Percentiles rank a stretch among this genome's conserved stretches.
phyloP scores from a whole-genome alignment of 1,140 invertebrate species.

The Lucilia sericata region DNA sequence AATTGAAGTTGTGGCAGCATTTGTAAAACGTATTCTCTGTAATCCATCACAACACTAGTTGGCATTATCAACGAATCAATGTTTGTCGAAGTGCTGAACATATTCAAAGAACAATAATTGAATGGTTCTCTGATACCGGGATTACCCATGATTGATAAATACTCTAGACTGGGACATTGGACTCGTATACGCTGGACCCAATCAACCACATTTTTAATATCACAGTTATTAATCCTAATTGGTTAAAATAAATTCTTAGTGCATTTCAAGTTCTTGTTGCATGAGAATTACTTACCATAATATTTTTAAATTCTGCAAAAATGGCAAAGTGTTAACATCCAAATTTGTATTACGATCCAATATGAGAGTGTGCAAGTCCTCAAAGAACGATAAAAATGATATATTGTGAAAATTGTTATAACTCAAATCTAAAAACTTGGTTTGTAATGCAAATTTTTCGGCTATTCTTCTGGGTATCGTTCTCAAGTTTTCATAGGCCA shows the following conservation, averaged over 20 bases:
- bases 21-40: constrained; percentile 57
- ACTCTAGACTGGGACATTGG: constrained; percentile 59
- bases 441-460: constrained; percentile 61
- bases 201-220: constrained; percentile 60
- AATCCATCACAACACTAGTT: constrained; percentile 41
- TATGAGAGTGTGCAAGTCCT: constrained; percentile 61
- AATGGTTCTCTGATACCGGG: constrained; percentile 56
- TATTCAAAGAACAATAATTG: constrained; percentile 38
- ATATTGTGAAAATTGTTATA: constrained; percentile 62
- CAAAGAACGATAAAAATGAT: constrained; percentile 63
- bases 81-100: background rate
- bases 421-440: constrained; percentile 63
- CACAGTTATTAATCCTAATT: constrained; percentile 64
- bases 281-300: constrained; percentile 53
- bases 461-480: constrained; percentile 59
- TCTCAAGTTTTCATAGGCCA: constrained; percentile 63
- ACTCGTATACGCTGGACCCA: constrained; percentile 62
- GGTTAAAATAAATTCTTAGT: too few species aligned
- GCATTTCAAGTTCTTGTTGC: too few species aligned
- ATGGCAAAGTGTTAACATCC: constrained; percentile 61
- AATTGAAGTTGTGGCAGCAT: constrained; percentile 57
- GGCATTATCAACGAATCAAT: constrained; percentile 21
- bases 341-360: constrained; percentile 60
- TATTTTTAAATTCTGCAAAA: constrained; percentile 59
- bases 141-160: constrained; percentile 64